These are phyloP conservation scores for Theristicus caerulescens DNA, from an alignment of 2,113 vertebrate genomes.

Conservation along the genomic window DNA sequence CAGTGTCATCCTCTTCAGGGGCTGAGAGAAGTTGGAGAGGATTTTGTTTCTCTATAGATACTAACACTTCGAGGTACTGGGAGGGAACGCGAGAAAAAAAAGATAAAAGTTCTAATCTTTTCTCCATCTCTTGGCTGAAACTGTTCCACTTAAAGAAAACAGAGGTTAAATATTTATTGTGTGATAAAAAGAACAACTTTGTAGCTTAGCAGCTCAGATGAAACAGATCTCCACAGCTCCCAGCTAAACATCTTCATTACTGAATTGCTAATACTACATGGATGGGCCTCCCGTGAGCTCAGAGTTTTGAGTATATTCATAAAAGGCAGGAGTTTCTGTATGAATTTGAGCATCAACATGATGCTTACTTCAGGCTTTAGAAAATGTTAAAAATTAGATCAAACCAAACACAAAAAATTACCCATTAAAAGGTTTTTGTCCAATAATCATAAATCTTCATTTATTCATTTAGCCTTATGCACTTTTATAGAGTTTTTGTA, in stretches of 20 bases:
- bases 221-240: neutral
- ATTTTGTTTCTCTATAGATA: neutral
- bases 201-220: neutral
- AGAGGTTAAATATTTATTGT: neutral
- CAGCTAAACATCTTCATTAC: neutral
- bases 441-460: neutral
- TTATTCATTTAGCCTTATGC: neutral
- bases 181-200: neutral
- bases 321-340: neutral
- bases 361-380: neutral
- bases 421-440: neutral
- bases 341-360: neutral
- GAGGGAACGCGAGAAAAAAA: neutral
- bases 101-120: neutral
- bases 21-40: neutral
- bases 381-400: neutral
- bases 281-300: neutral
- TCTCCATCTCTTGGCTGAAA: neutral
- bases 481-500: neutral
- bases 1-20: neutral
- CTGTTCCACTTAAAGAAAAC: neutral
- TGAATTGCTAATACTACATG: neutral
- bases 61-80: neutral
- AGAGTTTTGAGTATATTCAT: neutral
- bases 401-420: neutral